These are phyloP conservation scores for Pentalonia nigronervosa DNA, from an alignment of 1,140 invertebrate species.

Conservation along the genomic window DNA sequence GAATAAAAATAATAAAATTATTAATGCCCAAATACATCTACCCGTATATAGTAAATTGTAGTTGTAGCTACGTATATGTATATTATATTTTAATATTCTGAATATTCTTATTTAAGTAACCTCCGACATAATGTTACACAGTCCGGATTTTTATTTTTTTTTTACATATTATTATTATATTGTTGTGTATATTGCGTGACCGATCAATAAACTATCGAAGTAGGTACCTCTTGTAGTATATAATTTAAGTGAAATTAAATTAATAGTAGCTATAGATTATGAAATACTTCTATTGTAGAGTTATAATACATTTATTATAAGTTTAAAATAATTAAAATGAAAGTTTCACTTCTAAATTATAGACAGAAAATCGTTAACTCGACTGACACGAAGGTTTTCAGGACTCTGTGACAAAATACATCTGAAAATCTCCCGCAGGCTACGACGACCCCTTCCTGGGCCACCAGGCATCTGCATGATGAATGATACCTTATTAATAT, in stretches of 20 bases:
- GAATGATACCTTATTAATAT: background rate
- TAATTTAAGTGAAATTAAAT: background rate
- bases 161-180: background rate
- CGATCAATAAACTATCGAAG: background rate
- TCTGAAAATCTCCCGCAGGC: background rate
- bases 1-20: slow-evolving; percentile 14
- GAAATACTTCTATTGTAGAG: background rate
- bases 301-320: background rate
- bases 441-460: background rate
- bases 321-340: background rate
- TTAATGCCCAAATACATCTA: background rate
- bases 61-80: background rate
- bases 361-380: background rate
- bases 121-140: background rate
- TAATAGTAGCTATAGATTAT: background rate
- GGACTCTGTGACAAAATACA: too few relatives aligned
- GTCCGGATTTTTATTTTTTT: background rate
- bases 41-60: background rate
- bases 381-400: background rate
- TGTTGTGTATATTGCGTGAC: background rate
- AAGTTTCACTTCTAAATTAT: background rate
- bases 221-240: background rate
- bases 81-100: too few relatives aligned
- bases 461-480: background rate
- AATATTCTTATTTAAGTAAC: background rate